Evolutionary conservation across 1,140 invertebrate species (phyloP).

Genomic region (Hylaeus volcanicus): DNA sequence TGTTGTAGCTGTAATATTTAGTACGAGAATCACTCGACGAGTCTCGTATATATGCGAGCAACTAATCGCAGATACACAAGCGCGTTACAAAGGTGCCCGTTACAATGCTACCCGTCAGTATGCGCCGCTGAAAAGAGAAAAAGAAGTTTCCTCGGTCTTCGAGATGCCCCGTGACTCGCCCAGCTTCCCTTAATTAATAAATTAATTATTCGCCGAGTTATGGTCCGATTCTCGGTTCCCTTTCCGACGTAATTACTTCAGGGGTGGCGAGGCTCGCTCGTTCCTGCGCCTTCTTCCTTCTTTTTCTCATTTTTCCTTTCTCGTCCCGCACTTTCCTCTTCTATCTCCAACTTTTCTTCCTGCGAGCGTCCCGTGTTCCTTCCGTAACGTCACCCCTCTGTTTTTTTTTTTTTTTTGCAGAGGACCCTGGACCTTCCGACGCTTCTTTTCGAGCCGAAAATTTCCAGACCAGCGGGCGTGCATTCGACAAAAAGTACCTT

Average conservation of each 20-base stretch:
- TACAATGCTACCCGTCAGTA: not conserved
- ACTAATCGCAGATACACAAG: too few species aligned
- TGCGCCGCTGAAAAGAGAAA: not conserved
- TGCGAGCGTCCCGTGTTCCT: not conserved
- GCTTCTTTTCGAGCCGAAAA: slow-evolving; percentile 35
- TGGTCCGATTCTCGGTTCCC: slow-evolving; percentile 40
- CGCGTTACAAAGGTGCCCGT: too few species aligned
- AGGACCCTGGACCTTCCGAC: not conserved
- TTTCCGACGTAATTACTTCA: slow-evolving; percentile 45
- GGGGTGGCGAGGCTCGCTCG: not conserved
- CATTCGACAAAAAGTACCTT: slow-evolving; percentile 27
- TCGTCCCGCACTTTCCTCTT: not conserved
- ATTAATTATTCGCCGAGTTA: slow-evolving; percentile 61
- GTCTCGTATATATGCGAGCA: too few species aligned
- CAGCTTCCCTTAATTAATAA: slow-evolving; percentile 55
- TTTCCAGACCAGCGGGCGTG: slow-evolving; percentile 12
- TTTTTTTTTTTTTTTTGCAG: slow-evolving; percentile 7
- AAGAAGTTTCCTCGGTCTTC: not conserved
- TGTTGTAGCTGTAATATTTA: too few species aligned
- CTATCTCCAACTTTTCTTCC: slow-evolving; percentile 32
- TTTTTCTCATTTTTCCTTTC: slow-evolving; percentile 7
- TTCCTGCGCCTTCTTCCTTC: not conserved
- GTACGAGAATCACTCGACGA: too few species aligned
- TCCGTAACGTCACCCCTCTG: slow-evolving; percentile 12
- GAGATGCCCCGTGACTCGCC: slow-evolving; percentile 1